Conservation (phyloP, 2,888 invertebrate genomes). For the Oligia fasciuncula region DNA sequence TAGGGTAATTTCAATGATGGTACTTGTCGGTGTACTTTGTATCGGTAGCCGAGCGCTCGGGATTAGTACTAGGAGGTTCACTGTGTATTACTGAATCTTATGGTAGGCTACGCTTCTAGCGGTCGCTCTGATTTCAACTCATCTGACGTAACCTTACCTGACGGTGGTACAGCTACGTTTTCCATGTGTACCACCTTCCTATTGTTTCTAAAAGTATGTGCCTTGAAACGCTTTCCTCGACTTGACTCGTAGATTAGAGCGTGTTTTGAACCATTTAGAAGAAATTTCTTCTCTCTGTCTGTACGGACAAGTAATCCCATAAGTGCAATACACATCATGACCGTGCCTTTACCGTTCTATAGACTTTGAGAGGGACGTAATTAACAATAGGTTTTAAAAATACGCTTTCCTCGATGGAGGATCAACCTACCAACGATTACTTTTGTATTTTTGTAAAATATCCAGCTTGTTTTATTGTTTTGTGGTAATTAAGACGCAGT, state of each 20-base stretch:
- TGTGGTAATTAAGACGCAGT: slow-evolving; percentile 75
- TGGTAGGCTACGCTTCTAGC: slow-evolving; percentile 85
- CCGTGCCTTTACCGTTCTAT: slow-evolving; percentile 90
- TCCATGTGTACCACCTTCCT: slow-evolving; percentile 82
- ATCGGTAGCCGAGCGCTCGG: slow-evolving; percentile 69
- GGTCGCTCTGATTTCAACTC: slow-evolving; percentile 84
- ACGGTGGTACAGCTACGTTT: slow-evolving; percentile 78
- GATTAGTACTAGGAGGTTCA: slow-evolving; percentile 69
- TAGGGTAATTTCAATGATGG: slow-evolving; percentile 63
- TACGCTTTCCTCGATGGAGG: slow-evolving; percentile 81
- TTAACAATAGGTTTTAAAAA: slow-evolving; percentile 88
- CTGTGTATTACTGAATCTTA: slow-evolving; percentile 66
- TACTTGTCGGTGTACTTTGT: slow-evolving; percentile 57
- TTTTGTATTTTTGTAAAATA: slow-evolving; percentile 84
- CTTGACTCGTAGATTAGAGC: slow-evolving; percentile 88
- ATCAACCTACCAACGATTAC: slow-evolving; percentile 80
- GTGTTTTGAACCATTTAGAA: slow-evolving; percentile 89
- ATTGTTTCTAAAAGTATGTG: slow-evolving; percentile 90
- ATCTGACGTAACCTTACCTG: slow-evolving; percentile 78
- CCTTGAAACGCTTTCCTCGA: slow-evolving; percentile 90
- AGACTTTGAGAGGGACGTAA: slow-evolving; percentile 90
- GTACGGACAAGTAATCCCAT: slow-evolving; percentile 86
- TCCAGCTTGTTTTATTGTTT: slow-evolving; percentile 80
- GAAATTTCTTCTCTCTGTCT: slow-evolving; percentile 88
- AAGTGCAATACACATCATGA: slow-evolving; percentile 90